phyloP scores from a whole-genome alignment of 2,113 vertebrate species.

The Cinclus cinclus region DNA sequence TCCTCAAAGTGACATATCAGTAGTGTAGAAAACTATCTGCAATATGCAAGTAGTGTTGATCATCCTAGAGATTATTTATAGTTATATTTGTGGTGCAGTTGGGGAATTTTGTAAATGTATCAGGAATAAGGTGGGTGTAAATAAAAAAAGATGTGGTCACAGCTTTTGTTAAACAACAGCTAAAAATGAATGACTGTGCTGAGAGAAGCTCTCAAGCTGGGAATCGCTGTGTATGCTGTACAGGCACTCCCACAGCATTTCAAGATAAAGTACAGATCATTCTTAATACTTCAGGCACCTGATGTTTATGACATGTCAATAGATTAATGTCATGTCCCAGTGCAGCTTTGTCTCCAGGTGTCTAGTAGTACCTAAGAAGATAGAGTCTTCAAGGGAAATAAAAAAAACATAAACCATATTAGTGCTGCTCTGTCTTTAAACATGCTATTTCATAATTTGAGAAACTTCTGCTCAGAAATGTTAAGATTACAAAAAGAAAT shows the following conservation, averaged over 20 bases:
- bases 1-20: neutral
- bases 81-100: neutral
- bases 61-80: neutral
- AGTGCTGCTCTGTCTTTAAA: conserved; percentile 2
- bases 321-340: conserved; percentile 47
- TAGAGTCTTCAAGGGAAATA: neutral
- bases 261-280: conserved; percentile 22
- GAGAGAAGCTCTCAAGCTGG: neutral
- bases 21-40: neutral
- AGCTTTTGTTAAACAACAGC: neutral
- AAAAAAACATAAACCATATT: neutral
- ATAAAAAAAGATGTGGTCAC: neutral
- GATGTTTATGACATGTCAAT: neutral
- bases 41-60: neutral
- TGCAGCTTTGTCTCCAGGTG: conserved; percentile 44
- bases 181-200: neutral
- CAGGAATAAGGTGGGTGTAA: neutral
- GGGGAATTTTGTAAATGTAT: neutral
- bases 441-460: neutral
- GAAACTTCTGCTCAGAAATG: conserved; percentile 31
- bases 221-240: neutral
- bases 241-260: neutral
- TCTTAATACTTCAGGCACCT: conserved; percentile 15
- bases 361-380: neutral
- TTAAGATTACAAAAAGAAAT: neutral